Evolutionary conservation across 2,888 invertebrate genomes (phyloP).

Genomic region (Acrobasis consociella): DNA sequence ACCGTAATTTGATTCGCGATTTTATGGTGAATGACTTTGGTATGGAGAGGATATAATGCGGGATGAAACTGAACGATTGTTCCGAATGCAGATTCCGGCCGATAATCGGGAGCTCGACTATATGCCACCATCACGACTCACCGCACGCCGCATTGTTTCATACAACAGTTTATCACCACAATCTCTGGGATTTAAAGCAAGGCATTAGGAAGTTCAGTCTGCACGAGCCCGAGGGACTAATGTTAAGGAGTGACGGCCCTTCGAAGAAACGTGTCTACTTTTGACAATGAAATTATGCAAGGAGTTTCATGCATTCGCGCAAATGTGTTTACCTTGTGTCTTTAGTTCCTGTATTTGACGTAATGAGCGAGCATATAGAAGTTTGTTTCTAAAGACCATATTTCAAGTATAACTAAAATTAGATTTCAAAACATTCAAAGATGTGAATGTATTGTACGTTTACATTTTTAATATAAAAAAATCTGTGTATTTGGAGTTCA

Average conservation of each 20-base stretch:
- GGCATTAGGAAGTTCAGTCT: constrained; percentile 38
- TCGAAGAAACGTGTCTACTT: constrained; percentile 5
- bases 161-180: constrained; percentile 57
- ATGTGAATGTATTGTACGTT: too few relatives aligned
- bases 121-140: constrained; percentile 27
- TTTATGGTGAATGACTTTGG: constrained; percentile 51
- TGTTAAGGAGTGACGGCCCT: constrained; percentile 1
- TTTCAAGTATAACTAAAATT: neutral
- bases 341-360: neutral
- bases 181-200: constrained; percentile 48
- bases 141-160: constrained; percentile 49
- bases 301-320: constrained; percentile 1
- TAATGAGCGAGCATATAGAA: neutral
- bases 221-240: constrained; percentile 5
- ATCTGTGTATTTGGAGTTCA: too few relatives aligned
- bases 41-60: constrained; percentile 58
- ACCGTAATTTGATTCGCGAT: constrained; percentile 45
- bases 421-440: too few relatives aligned
- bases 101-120: constrained; percentile 48
- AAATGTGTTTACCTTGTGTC: neutral
- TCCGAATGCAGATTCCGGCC: constrained; percentile 53
- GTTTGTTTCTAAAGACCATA: neutral
- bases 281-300: constrained; percentile 10
- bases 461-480: too few relatives aligned
- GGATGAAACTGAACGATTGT: constrained; percentile 56